Base-by-base conservation (phyloP, 2,888 invertebrate species). In the Lepidochitona cinerea region DNA sequence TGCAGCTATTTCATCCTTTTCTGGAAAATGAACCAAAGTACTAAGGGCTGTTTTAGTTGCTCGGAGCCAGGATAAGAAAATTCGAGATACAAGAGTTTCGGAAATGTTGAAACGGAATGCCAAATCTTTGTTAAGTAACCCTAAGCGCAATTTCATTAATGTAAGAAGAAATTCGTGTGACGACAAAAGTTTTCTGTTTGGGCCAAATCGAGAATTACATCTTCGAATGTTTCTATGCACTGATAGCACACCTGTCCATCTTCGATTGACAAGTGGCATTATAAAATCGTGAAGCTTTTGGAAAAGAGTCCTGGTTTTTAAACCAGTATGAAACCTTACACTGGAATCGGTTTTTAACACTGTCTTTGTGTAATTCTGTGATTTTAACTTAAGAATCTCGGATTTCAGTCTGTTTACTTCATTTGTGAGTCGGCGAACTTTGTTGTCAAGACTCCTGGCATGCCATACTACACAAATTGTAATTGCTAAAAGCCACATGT, bases 311-410 rank as follows among this genome's bases (percentile, higher is more conserved):
- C 66, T 74, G 0, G n/a, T 52, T 5, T 26, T 2, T 3, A 79
- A 29, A 12, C 79, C 75, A 29, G 77, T 79, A 41, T 64, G 70
- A 35, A 79, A 75, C n/a, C n/a, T 75, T 1, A 75, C 71, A 70
- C 72, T 73, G 6, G 36, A 41, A 59, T 75, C 79, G 2, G 53
- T 74, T 65, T 66, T 71, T 29, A 76, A 41, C n/a, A n/a, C n/a
- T n/a, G n/a, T n/a, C n/a, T n/a, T n/a, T n/a, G n/a, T n/a, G n/a
- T n/a, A n/a, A n/a, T n/a, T n/a, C n/a, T n/a, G n/a, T n/a, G n/a
- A n/a, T n/a, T n/a, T n/a, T n/a, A n/a, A n/a, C n/a, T n/a, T n/a
- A n/a, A n/a, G n/a, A n/a, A n/a, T n/a, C n/a, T n/a, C n/a, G n/a
- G n/a, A n/a, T n/a, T n/a, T n/a, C n/a, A n/a, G n/a, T n/a, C n/a